phyloP scores from a whole-genome alignment of 2,113 vertebrate species.

The Leiothrix lutea region DNA sequence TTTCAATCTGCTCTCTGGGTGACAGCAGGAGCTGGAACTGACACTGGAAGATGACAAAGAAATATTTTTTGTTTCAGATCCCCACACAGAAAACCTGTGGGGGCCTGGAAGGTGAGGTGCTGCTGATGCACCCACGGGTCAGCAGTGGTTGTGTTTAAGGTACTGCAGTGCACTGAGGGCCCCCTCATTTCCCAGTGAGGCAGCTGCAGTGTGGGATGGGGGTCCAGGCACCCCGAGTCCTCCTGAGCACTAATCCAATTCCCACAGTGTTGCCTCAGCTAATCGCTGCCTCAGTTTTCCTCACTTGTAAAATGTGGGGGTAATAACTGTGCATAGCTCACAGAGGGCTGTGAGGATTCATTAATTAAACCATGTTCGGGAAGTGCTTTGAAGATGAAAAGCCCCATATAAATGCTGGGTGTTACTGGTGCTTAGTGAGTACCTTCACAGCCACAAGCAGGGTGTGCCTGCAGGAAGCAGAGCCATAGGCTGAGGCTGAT shows the following conservation, averaged over 20 bases:
- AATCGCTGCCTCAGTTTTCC: slow-evolving; percentile 61
- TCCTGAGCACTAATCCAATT: slow-evolving; percentile 6
- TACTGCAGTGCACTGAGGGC: neutral
- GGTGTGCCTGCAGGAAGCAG: slow-evolving; percentile 63
- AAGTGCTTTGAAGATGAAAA: slow-evolving; percentile 71
- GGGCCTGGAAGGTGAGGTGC: neutral
- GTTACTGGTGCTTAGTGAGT: slow-evolving; percentile 67
- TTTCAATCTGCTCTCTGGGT: neutral
- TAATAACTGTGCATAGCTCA: slow-evolving; percentile 57
- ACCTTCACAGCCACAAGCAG: slow-evolving; percentile 59
- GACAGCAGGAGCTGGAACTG: neutral
- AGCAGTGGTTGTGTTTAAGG: neutral
- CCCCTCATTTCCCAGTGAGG: fast-evolving
- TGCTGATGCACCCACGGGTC: neutral
- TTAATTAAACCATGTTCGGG: slow-evolving; percentile 63
- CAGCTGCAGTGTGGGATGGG: fast-evolving
- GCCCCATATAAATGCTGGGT: slow-evolving; percentile 65
- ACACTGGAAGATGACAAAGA: neutral
- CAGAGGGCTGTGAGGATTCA: slow-evolving; percentile 59
- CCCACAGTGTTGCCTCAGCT: slow-evolving; percentile 62
- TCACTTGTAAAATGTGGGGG: slow-evolving; percentile 60
- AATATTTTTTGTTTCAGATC: neutral
- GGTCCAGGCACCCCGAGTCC: neutral
- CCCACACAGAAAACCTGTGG: neutral
- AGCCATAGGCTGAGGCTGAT: slow-evolving; percentile 51